Conservation (phyloP, 2,888 invertebrate species). For the Hemicrepidius hirtus region DNA sequence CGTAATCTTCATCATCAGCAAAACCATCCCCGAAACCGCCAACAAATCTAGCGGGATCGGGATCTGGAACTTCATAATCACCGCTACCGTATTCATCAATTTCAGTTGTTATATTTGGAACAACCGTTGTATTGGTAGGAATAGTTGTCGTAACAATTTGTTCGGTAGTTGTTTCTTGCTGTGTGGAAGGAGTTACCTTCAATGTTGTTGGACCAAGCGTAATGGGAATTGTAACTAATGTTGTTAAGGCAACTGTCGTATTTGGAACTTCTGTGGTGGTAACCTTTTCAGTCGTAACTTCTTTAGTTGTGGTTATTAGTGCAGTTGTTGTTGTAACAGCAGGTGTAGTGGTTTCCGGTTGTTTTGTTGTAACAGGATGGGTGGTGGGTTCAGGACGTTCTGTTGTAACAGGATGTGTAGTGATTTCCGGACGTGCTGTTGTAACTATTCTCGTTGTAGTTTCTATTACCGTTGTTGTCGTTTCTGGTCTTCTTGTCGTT, state of each 20-base stretch:
- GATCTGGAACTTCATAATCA: conserved; percentile 14
- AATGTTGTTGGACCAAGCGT: not conserved
- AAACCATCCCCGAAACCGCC: no score
- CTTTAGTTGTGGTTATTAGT: conserved; percentile 1
- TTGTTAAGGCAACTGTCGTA: conserved; percentile 13
- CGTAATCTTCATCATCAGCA: conserved; percentile 13
- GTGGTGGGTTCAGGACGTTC: no score
- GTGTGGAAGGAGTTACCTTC: no score
- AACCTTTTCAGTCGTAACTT: conserved; percentile 21
- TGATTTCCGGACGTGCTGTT: conserved; percentile 14
- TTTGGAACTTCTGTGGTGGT: not conserved
- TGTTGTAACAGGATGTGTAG: not conserved
- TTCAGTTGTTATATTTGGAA: not conserved
- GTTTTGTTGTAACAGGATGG: not conserved
- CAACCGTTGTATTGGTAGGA: no score
- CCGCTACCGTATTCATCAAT: conserved; percentile 8
- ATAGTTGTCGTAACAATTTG: no score
- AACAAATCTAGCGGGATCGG: conserved; percentile 2
- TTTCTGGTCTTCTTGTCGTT: not conserved
- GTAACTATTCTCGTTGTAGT: not conserved
- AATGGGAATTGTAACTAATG: not conserved
- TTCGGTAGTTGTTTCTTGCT: no score
- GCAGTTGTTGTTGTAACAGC: not conserved
- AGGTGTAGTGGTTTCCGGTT: not conserved
- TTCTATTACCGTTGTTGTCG: not conserved